A percentile compares a stretch with the other conserved stretches of the same genome.
phyloP scores from a whole-genome alignment of 1,140 invertebrate species.

The Drosophila albomicans region DNA sequence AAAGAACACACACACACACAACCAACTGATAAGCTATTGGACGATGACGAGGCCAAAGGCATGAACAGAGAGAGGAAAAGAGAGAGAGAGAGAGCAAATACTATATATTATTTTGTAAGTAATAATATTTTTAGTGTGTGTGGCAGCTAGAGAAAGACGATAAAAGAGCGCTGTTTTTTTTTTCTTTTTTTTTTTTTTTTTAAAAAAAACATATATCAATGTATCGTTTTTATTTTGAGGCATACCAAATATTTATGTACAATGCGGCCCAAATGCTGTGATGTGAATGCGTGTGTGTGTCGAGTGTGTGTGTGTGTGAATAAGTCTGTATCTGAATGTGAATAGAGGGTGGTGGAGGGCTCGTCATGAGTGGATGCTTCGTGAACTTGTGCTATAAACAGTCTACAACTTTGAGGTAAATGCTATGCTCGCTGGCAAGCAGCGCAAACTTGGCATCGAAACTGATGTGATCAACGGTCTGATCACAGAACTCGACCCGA shows the following conservation, averaged over 20 bases:
- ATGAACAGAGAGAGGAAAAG: neutral
- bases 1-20: neutral
- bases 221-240: constrained; percentile 34
- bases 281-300: neutral
- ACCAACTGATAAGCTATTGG: constrained; percentile 44
- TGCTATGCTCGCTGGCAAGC: constrained; percentile 73
- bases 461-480: constrained; percentile 68
- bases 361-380: constrained; percentile 4
- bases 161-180: neutral
- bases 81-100: too few relatives aligned
- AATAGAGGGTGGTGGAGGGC: neutral
- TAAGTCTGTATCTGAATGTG: neutral
- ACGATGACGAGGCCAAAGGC: constrained; percentile 23
- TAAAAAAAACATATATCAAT: neutral
- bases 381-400: constrained; percentile 58
- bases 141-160: neutral
- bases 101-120: too few relatives aligned
- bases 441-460: constrained; percentile 75
- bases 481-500: constrained; percentile 77
- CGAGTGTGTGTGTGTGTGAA: neutral
- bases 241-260: constrained; percentile 27
- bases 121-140: too few relatives aligned
- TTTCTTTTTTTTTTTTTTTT: too few relatives aligned
- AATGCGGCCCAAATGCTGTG: constrained; percentile 11
- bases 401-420: constrained; percentile 79